phyloP scores from a whole-genome alignment of 1,140 invertebrate species.

The Carcinoscorpius rotundicauda region DNA sequence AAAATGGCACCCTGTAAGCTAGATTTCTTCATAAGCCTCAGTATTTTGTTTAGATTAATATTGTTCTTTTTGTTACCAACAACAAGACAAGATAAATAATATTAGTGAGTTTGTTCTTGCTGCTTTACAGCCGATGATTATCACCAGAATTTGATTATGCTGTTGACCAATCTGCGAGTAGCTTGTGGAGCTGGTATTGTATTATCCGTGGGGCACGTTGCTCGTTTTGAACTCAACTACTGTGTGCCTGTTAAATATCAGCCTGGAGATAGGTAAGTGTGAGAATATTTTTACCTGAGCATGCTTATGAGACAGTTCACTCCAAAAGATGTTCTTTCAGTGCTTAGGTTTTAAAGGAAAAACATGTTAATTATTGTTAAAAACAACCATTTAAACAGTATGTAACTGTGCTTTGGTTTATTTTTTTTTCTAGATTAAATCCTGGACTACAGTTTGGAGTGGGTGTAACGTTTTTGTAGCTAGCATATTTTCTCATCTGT shows the following conservation, averaged over 20 bases:
- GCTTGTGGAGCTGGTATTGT: constrained; percentile 61
- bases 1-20: no score
- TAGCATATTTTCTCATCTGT: no score
- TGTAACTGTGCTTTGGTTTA: constrained; percentile 2
- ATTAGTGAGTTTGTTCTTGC: constrained; percentile 11
- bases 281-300: constrained; percentile 23
- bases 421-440: constrained; percentile 30
- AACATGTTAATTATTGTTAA: not conserved
- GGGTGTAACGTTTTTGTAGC: constrained; percentile 50
- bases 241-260: constrained; percentile 48
- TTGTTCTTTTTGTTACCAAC: no score
- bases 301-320: not conserved
- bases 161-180: constrained; percentile 23
- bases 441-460: constrained; percentile 56
- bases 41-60: no score
- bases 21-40: no score
- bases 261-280: constrained; percentile 33
- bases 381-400: not conserved
- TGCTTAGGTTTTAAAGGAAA: not conserved
- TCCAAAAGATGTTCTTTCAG: not conserved
- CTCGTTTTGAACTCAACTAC: constrained; percentile 76
- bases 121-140: constrained; percentile 27
- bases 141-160: constrained; percentile 25
- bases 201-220: constrained; percentile 57
- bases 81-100: no score